These are phyloP conservation scores for Lipophrys pholis DNA, from an alignment of 2,113 vertebrate species.

Conservation along the genomic window DNA sequence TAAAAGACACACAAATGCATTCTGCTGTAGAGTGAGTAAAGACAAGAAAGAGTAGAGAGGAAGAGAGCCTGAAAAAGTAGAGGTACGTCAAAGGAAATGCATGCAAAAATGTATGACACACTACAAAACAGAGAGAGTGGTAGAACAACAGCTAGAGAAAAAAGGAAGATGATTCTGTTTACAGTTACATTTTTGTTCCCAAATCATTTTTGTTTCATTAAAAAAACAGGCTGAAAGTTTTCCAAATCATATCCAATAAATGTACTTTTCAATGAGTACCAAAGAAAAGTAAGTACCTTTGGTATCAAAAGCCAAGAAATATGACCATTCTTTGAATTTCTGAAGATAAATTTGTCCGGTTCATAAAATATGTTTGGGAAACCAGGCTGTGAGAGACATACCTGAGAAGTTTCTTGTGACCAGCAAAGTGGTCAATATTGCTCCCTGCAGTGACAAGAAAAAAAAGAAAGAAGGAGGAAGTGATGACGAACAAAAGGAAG, in stretches of 20 bases:
- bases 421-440: slow-evolving; percentile 98
- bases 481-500: slow-evolving; percentile 13
- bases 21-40: slow-evolving; percentile 54
- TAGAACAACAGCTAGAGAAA: slow-evolving; percentile 38
- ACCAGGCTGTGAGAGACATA: slow-evolving; percentile 76
- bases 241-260: slow-evolving; percentile 3
- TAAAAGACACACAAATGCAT: slow-evolving; percentile 69
- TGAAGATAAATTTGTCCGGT: slow-evolving; percentile 8
- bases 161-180: slow-evolving; percentile 38
- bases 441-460: slow-evolving; percentile 84
- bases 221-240: not conserved
- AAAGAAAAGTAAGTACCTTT: not conserved
- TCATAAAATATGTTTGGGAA: slow-evolving; percentile 14
- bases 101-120: slow-evolving; percentile 42
- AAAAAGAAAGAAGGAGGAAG: too few species aligned
- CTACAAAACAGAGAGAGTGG: slow-evolving; percentile 36
- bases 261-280: not conserved
- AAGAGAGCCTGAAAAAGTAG: slow-evolving; percentile 38
- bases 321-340: not conserved
- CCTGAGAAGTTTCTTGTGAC: slow-evolving; percentile 99
- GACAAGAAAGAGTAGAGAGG: slow-evolving; percentile 29
- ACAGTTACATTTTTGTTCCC: slow-evolving; percentile 21
- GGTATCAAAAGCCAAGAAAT: not conserved
- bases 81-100: slow-evolving; percentile 50
- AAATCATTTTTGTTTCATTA: slow-evolving; percentile 5